These are phyloP conservation scores for Recurvirostra avosetta DNA, from an alignment of 2,113 vertebrate genomes.

Conservation along the genomic window DNA sequence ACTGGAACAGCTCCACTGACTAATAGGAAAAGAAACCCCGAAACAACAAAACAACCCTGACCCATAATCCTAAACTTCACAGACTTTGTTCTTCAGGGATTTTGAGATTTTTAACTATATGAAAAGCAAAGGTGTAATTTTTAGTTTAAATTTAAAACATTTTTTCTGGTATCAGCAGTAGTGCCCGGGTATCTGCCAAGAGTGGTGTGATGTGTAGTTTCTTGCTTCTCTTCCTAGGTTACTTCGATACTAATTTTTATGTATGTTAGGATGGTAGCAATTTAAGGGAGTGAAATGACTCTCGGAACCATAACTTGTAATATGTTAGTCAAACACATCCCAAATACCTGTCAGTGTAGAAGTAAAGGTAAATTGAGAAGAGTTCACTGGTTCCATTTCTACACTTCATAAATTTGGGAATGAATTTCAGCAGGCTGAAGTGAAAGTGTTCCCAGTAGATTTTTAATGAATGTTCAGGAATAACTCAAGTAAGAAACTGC, in stretches of 20 bases:
- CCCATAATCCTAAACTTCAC: background rate
- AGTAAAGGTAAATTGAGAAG: background rate
- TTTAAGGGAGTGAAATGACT: background rate
- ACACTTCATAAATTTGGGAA: background rate
- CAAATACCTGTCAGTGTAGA: background rate
- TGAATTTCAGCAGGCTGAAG: background rate
- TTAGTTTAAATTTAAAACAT: background rate
- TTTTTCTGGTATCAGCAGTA: background rate
- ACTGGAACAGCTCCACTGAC: background rate
- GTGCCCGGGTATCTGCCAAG: background rate
- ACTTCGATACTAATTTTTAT: background rate
- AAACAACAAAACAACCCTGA: background rate
- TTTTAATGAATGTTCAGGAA: background rate
- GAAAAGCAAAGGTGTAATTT: background rate
- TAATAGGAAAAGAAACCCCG: background rate
- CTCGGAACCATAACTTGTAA: background rate
- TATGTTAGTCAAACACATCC: background rate
- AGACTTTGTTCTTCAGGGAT: background rate
- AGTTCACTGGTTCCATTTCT: background rate
- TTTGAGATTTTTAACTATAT: background rate
- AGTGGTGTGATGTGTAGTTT: background rate
- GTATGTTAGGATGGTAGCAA: background rate
- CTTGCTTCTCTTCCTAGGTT: background rate
- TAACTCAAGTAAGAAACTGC: background rate
- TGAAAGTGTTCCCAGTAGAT: background rate